Percentiles rank a stretch among this genome's conserved stretches.
phyloP scores from a whole-genome alignment of 1,140 invertebrate genomes.

The Tetraneura akinire region DNA sequence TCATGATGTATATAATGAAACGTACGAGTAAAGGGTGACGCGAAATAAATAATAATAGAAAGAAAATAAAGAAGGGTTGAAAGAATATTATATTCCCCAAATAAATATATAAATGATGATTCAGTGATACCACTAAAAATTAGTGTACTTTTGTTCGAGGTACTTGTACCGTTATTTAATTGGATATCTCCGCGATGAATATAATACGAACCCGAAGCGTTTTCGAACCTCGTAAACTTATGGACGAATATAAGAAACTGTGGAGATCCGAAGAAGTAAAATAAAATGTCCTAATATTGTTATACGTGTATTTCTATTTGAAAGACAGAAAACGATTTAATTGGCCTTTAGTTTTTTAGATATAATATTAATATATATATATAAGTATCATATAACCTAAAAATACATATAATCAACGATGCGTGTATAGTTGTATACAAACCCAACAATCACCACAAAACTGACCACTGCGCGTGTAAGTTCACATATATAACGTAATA shows the following conservation, averaged over 20 bases:
- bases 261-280: not conserved
- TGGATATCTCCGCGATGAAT: not conserved
- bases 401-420: not conserved
- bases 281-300: not conserved
- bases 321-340: too few species aligned
- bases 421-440: not conserved
- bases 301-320: not conserved
- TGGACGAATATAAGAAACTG: not conserved
- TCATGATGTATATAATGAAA: constrained; percentile 11
- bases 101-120: constrained; percentile 18
- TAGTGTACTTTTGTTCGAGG: constrained; percentile 27
- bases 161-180: constrained; percentile 27
- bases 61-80: constrained; percentile 29
- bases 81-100: constrained; percentile 6
- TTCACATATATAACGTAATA: not conserved
- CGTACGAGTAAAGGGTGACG: not conserved
- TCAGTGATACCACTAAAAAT: constrained; percentile 37
- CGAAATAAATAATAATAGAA: not conserved
- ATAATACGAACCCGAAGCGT: not conserved
- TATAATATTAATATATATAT: not conserved
- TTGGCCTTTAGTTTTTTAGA: not conserved
- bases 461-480: not conserved
- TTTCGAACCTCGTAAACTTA: not conserved
- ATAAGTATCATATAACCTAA: not conserved
- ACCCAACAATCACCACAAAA: not conserved